Conservation (phyloP, 2,113 vertebrate genomes). For the Malurus elegans region DNA sequence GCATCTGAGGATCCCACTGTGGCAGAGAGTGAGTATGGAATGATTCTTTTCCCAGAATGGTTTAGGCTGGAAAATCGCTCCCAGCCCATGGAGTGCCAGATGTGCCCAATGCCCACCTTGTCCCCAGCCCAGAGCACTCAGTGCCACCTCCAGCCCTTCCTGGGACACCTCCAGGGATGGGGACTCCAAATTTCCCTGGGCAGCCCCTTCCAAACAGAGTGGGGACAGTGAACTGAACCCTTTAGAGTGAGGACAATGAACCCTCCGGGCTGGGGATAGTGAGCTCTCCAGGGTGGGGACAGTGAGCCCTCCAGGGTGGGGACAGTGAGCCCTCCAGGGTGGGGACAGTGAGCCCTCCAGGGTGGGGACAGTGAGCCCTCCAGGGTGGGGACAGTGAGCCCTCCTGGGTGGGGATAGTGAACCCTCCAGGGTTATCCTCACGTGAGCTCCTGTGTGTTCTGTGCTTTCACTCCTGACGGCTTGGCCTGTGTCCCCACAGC, state of each 20-base stretch:
- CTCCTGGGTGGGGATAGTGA: background rate
- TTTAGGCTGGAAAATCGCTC: background rate
- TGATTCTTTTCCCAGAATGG: too few species aligned
- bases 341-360: background rate
- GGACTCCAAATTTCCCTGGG: background rate
- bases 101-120: background rate
- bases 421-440: background rate
- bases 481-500: background rate
- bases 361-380: background rate
- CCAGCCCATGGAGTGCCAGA: accelerated
- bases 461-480: background rate
- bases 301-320: background rate
- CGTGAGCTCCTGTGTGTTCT: accelerated
- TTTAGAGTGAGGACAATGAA: too few species aligned
- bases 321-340: background rate
- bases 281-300: background rate
- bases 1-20: constrained; percentile 39
- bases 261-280: background rate
- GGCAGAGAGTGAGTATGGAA: constrained; percentile 71
- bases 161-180: background rate
- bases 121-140: background rate
- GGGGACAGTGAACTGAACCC: background rate
- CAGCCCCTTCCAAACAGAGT: background rate
- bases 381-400: background rate
- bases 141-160: background rate